Base-by-base conservation (phyloP, 1,140 invertebrate genomes). In the Listronotus oregonensis region DNA sequence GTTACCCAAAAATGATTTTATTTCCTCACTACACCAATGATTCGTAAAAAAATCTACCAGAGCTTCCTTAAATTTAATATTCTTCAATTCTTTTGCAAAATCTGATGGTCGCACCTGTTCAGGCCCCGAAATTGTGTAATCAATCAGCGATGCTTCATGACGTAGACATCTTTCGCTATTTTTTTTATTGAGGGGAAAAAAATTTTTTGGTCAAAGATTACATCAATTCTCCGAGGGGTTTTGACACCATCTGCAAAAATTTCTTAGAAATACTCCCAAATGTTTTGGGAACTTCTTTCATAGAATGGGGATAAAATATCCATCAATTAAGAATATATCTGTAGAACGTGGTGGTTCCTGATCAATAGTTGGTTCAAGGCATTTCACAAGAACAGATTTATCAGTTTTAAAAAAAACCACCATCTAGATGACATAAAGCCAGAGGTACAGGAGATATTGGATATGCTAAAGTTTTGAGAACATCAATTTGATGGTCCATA, bases 381-480 rank as follows among this genome's bases (percentile, higher is more conserved):
- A 34, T 46, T 64, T 71, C 2, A 71, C 21, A 4, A 78, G 32
- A 9, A 27, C 61, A 52, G 69, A 72, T 71, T 77, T 77, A 17
- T 74, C 66, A 8, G 73, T 76, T 65, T 77, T 76, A n/a, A 58
- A 66, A 59, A 17, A 79, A 76, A 8, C 66, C 57, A 49, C 75
- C 72, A 63, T 79, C 75, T 9, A 73, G 21, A 66, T 80, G 75
- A 64, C 75, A 78, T 32, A 79, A 50, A 11, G 76, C 69, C 37
- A 76, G 55, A 64, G 60, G 39, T 43, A 63, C 40, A 42, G 37
- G 18, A 31, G 50, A 34, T 14, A 60, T 65, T 27, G 63, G 63
- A 58, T 58, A 65, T 15, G 44, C 32, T 65, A 65, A 65, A 37
- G 40, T 58, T 59, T 65, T 65, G 8, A 34, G 6, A 39, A 67